These are phyloP conservation scores for Typhlichthys subterraneus DNA, from an alignment of 2,797 vertebrate species.

Conservation along the genomic window DNA sequence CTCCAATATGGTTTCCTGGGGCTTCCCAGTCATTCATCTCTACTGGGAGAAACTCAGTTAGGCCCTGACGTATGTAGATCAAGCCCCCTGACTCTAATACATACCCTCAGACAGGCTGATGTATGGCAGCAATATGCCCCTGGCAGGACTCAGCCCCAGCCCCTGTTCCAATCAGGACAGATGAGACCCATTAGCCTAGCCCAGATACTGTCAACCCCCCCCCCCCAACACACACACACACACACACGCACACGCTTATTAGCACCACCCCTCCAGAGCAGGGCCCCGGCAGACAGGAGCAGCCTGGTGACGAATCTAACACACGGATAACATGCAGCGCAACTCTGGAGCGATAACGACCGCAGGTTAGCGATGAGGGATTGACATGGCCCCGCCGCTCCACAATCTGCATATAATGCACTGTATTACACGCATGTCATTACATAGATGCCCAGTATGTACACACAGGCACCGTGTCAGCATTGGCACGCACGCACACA, in stretches of 20 bases:
- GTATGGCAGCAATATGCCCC: conserved; percentile 83
- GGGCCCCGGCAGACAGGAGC: conserved; percentile 62
- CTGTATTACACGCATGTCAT: conserved; percentile 59
- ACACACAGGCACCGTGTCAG: conserved; percentile 55
- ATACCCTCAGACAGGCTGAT: conserved; percentile 79
- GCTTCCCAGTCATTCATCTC: conserved; percentile 75
- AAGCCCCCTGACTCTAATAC: conserved; percentile 50
- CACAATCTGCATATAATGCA: conserved; percentile 63
- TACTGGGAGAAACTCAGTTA: conserved; percentile 74
- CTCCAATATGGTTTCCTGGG: conserved; percentile 71
- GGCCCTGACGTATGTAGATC: conserved; percentile 76
- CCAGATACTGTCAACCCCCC: conserved; percentile 76
- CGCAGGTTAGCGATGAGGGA: conserved; percentile 61
- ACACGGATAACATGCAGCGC: conserved; percentile 61
- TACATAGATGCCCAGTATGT: conserved; percentile 56
- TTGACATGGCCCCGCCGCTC: conserved; percentile 42
- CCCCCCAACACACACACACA: conserved; percentile 17
- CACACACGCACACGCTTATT: conserved; percentile 51
- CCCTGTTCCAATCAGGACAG: conserved; percentile 78
- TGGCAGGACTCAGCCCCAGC: conserved; percentile 72
- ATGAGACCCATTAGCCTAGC: conserved; percentile 80
- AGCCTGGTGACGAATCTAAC: conserved; percentile 68
- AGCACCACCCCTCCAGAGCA: conserved; percentile 63
- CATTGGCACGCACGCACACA: conserved; percentile 45
- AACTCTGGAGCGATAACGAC: conserved; percentile 5